phyloP scores from a whole-genome alignment of 35 echinoderm and acorn worm genomes.

The Hemicentrotus pulcherrimus region DNA sequence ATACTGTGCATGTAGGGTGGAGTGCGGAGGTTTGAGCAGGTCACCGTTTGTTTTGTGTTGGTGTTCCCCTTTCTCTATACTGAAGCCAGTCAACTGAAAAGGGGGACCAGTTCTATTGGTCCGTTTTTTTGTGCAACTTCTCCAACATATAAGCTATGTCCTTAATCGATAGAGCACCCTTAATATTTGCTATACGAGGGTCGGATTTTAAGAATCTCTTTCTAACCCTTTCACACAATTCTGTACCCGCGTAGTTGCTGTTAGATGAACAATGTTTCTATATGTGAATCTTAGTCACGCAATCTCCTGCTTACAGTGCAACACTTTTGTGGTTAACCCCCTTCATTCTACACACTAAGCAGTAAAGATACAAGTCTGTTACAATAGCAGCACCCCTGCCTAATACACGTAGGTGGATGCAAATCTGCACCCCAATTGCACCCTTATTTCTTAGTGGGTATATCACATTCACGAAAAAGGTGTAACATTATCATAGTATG shows the following conservation, averaged over 20 bases:
- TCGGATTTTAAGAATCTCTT: slow-evolving; percentile 13
- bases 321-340: background rate
- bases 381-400: no score
- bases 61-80: background rate
- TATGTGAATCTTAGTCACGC: background rate
- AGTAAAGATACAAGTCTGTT: no score
- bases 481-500: no score
- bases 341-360: no score
- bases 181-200: slow-evolving; percentile 42
- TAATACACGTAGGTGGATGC: no score
- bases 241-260: background rate
- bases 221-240: background rate
- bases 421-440: no score
- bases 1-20: background rate
- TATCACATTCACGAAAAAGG: no score
- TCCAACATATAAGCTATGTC: slow-evolving; percentile 3
- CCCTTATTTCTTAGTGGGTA: no score
- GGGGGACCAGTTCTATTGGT: background rate
- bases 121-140: slow-evolving; percentile 33
- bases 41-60: slow-evolving; percentile 46
- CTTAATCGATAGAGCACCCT: slow-evolving; percentile 43
- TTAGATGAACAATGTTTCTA: background rate
- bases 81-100: background rate
- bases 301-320: background rate
- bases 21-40: background rate